Conservation (phyloP, 1,140 invertebrate species). For the Papilio glaucus region DNA sequence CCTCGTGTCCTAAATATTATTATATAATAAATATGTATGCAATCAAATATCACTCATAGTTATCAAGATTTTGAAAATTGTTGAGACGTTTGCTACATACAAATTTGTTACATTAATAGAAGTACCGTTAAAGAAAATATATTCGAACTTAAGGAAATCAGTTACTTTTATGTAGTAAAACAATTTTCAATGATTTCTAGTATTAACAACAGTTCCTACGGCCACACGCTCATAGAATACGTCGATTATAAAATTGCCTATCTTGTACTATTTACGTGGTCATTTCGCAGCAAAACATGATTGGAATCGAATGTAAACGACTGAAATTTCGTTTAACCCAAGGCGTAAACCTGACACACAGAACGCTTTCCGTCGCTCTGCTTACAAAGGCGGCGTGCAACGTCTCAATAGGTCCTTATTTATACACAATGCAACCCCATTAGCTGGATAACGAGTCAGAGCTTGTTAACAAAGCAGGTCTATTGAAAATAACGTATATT, state of each 20-base stretch:
- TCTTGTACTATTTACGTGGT: conserved; percentile 18
- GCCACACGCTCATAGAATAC: conserved; percentile 9
- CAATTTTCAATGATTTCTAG: conserved; percentile 15
- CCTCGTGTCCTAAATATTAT: too few relatives aligned
- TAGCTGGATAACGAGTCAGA: neutral
- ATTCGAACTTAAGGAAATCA: neutral
- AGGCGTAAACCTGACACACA: conserved; percentile 14
- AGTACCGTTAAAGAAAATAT: conserved; percentile 6
- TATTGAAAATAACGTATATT: neutral
- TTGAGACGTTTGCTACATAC: neutral
- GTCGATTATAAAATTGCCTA: conserved; percentile 14
- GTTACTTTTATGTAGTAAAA: conserved; percentile 20
- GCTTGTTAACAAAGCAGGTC: conserved; percentile 34
- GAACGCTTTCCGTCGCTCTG: conserved; percentile 23
- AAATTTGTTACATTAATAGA: neutral
- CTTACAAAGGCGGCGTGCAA: conserved; percentile 14
- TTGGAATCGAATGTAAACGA: conserved; percentile 19
- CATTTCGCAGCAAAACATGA: conserved; percentile 10
- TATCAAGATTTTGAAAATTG: neutral
- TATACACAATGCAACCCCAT: conserved; percentile 33
- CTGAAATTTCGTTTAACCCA: conserved; percentile 22
- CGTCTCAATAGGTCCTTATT: conserved; percentile 34
- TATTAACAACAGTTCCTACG: conserved; percentile 14
- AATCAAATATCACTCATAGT: too few relatives aligned
- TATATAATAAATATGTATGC: too few relatives aligned